Conservation (phyloP, 2,888 invertebrate genomes). For the Apotomis capreana region DNA sequence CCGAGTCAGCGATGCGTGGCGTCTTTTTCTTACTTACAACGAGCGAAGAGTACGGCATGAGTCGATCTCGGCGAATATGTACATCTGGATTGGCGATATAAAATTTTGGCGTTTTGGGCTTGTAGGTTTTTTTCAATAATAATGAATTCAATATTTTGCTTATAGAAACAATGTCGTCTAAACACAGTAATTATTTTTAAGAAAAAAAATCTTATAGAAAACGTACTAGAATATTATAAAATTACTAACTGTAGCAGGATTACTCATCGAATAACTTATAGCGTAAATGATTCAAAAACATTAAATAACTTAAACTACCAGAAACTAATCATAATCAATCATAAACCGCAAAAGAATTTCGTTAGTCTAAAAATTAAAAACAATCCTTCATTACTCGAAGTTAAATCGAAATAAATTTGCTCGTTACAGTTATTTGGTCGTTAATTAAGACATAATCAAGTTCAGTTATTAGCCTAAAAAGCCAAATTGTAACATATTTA, state of each 20-base stretch:
- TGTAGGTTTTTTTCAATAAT: no score
- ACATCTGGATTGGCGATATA: no score
- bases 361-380: slow-evolving; percentile 30
- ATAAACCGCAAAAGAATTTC: slow-evolving; percentile 7
- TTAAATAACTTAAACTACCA: slow-evolving; percentile 20
- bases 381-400: slow-evolving; percentile 15
- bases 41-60: no score
- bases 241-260: neutral
- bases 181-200: neutral
- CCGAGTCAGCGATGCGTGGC: no score
- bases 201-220: neutral
- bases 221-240: slow-evolving; percentile 13
- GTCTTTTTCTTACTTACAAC: no score
- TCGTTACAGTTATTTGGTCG: slow-evolving; percentile 61
- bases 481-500: slow-evolving; percentile 60
- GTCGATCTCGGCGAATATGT: no score
- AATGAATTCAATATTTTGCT: no score
- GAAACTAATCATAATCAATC: slow-evolving; percentile 2
- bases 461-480: slow-evolving; percentile 61
- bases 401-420: slow-evolving; percentile 44
- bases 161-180: no score
- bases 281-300: slow-evolving; percentile 7
- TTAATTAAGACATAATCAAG: slow-evolving; percentile 49
- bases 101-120: no score
- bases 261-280: neutral